Conservation (phyloP, 2,888 invertebrate species). For the Hydropsyche betteni region DNA sequence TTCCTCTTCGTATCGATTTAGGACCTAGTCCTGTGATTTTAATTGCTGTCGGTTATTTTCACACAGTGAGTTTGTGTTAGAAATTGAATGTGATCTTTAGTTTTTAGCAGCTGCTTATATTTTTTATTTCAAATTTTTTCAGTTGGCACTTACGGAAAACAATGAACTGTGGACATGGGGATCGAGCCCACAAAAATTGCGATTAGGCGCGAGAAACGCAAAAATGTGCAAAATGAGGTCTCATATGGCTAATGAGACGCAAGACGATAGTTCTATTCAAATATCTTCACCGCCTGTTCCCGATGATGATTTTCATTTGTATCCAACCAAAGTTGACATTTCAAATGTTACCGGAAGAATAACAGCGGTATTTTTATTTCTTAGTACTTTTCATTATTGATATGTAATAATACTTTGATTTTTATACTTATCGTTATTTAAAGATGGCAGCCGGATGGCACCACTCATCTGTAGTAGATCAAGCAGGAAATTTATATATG, state of each 20-base stretch:
- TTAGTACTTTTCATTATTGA: not conserved
- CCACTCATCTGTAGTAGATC: slow-evolving; percentile 80
- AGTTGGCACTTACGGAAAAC: slow-evolving; percentile 66
- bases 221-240: slow-evolving; percentile 57
- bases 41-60: slow-evolving; percentile 72
- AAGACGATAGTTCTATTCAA: slow-evolving; percentile 35
- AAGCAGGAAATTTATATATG: slow-evolving; percentile 75
- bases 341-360: slow-evolving; percentile 70
- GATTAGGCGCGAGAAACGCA: slow-evolving; percentile 65
- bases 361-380: slow-evolving; percentile 68
- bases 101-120: not conserved
- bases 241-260: slow-evolving; percentile 27
- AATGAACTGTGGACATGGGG: slow-evolving; percentile 69
- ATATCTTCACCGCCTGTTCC: slow-evolving; percentile 37
- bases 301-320: slow-evolving; percentile 62
- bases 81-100: not conserved
- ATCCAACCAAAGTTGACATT: slow-evolving; percentile 71
- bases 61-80: slow-evolving; percentile 64
- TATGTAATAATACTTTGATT: slow-evolving; percentile 13
- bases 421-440: slow-evolving; percentile 33
- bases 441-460: slow-evolving; percentile 80
- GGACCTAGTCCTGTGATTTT: slow-evolving; percentile 58
- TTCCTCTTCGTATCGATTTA: slow-evolving; percentile 64
- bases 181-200: slow-evolving; percentile 70
- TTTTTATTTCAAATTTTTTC: slow-evolving; percentile 39